Evolutionary conservation across 2,888 invertebrate genomes (phyloP).

Genomic region (Drosophila robusta): DNA sequence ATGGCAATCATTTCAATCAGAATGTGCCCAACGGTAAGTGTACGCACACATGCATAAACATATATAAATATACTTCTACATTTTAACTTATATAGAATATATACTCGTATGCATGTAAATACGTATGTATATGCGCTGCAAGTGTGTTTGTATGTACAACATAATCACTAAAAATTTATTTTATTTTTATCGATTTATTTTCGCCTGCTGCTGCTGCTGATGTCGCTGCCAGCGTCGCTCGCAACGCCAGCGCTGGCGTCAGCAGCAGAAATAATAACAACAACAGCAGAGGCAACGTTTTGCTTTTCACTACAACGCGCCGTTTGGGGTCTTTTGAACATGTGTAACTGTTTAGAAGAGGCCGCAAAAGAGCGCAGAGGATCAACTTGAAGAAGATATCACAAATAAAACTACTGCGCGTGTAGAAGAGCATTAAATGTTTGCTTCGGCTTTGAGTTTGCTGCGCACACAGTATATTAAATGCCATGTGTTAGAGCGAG

Average conservation of each 20-base stretch:
- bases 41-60: slow-evolving; percentile 19
- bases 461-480: slow-evolving; percentile 21
- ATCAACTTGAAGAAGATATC: slow-evolving; percentile 36
- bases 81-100: slow-evolving; percentile 5
- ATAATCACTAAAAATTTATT: slow-evolving; percentile 81
- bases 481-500: slow-evolving; percentile 39
- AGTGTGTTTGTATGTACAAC: slow-evolving; percentile 62
- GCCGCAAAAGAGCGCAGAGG: slow-evolving; percentile 5
- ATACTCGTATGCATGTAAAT: slow-evolving; percentile 32
- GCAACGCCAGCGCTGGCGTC: slow-evolving; percentile 63
- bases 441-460: slow-evolving; percentile 20
- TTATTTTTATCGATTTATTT: slow-evolving; percentile 81
- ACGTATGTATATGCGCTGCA: slow-evolving; percentile 35
- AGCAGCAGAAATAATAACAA: slow-evolving; percentile 32
- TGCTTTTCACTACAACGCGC: slow-evolving; percentile 56
- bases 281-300: slow-evolving; percentile 45
- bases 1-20: slow-evolving; percentile 85
- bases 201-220: slow-evolving; percentile 61
- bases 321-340: slow-evolving; percentile 57
- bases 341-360: slow-evolving; percentile 46
- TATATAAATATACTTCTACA: slow-evolving; percentile 1
- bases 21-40: slow-evolving; percentile 85
- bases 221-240: slow-evolving; percentile 35
- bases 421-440: slow-evolving; percentile 37
- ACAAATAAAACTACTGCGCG: slow-evolving; percentile 30